These are phyloP conservation scores for Sitophilus oryzae DNA, from an alignment of 1,140 invertebrate genomes.

Conservation along the genomic window DNA sequence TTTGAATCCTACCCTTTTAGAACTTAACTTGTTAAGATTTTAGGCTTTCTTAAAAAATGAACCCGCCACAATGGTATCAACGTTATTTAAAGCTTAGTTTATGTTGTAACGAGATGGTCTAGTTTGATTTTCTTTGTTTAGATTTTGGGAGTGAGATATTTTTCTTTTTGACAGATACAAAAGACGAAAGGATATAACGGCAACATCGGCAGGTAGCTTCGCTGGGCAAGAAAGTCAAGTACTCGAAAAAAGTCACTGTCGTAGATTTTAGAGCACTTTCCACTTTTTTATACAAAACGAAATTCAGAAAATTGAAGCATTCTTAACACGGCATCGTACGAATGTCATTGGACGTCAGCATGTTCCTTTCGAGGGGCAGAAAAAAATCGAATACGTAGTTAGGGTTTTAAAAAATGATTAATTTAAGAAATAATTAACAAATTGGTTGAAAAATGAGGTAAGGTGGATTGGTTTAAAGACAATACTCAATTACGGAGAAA, in stretches of 20 bases:
- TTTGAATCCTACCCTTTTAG: too few relatives aligned
- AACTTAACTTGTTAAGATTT: constrained; percentile 15
- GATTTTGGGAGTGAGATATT: constrained; percentile 45
- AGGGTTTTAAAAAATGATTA: too few relatives aligned
- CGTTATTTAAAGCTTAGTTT: constrained; percentile 28
- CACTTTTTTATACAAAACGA: constrained; percentile 7
- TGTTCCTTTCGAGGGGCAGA: too few relatives aligned
- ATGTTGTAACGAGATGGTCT: constrained; percentile 52
- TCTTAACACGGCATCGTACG: neutral
- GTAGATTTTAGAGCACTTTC: constrained; percentile 13
- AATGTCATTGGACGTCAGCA: too few relatives aligned
- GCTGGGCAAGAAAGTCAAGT: too few relatives aligned
- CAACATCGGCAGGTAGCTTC: neutral
- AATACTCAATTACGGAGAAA: too few relatives aligned
- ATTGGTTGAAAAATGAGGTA: too few relatives aligned
- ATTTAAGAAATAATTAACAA: too few relatives aligned
- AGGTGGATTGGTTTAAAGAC: too few relatives aligned
- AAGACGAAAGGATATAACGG: constrained; percentile 55
- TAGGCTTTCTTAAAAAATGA: constrained; percentile 5
- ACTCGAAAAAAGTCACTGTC: neutral
- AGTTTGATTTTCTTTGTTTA: constrained; percentile 16
- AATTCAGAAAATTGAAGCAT: too few relatives aligned
- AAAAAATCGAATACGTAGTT: too few relatives aligned
- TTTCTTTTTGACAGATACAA: constrained; percentile 56
- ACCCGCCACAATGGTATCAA: too few relatives aligned